A percentile compares a stretch with the other conserved stretches of the same genome.
Evolutionary conservation across 2,888 invertebrate species (phyloP).

Genomic region (Eudemis profundana): DNA sequence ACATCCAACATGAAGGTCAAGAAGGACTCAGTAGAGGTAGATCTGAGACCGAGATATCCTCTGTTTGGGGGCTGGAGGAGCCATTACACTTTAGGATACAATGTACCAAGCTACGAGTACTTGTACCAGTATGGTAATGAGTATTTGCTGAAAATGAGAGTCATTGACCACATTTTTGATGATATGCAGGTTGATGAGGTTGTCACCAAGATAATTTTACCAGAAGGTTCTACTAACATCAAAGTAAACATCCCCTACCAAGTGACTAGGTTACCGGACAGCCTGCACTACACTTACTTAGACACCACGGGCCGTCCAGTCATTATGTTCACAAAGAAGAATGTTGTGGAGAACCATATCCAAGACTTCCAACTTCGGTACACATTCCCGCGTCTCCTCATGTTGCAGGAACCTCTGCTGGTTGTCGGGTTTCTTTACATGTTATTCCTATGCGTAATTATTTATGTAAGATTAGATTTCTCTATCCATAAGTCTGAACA

Average conservation of each 20-base stretch:
- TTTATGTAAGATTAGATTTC: constrained; percentile 98
- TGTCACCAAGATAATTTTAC: constrained; percentile 94
- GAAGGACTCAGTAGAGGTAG: constrained; percentile 97
- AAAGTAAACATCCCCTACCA: constrained; percentile 93
- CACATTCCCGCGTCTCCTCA: constrained; percentile 92
- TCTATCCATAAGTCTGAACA: constrained; percentile 92
- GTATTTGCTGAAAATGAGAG: constrained; percentile 95
- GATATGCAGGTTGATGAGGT: constrained; percentile 98
- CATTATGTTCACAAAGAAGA: constrained; percentile 91
- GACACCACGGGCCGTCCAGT: constrained; percentile 97
- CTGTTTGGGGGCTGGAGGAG: constrained; percentile 99
- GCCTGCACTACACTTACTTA: constrained; percentile 95
- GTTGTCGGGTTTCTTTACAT: constrained; percentile 95
- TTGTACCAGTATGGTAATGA: constrained; percentile 92
- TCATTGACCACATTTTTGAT: constrained; percentile 98
- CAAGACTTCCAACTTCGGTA: constrained; percentile 96
- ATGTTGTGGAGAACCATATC: constrained; percentile 98
- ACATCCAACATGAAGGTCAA: constrained; percentile 96
- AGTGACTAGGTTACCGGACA: constrained; percentile 90
- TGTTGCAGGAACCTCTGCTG: constrained; percentile 97
- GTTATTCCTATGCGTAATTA: constrained; percentile 95
- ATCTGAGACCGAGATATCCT: constrained; percentile 98
- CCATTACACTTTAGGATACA: constrained; percentile 98
- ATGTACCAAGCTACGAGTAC: constrained; percentile 98
- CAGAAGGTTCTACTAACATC: constrained; percentile 95